Base-by-base conservation (phyloP, 92 coral and sea anemone species). In the Palythoa grandiflora region DNA sequence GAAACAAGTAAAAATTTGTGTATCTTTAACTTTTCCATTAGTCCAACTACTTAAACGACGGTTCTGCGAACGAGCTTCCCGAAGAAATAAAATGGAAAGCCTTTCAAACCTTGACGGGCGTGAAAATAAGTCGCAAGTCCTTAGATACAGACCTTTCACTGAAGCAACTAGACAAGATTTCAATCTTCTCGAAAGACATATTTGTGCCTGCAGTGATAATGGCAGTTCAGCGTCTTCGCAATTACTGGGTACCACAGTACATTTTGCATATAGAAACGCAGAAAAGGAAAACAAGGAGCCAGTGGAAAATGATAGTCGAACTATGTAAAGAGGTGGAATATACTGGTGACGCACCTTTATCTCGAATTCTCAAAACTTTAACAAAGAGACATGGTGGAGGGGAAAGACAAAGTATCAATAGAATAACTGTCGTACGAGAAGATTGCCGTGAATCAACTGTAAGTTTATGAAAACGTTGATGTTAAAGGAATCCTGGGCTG, bases 171-270 rank as follows among this genome's bases (percentile, higher is more conserved):
- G 83, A 89, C 44, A 85, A 91, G 47, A 53, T 88, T 53, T 95
- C 99, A 15, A 87, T 97, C 37, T 95, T 97, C 89, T 91, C 98
- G 5, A 91, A 84, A n/a, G 89, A 88, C 44, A 88, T 91, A 60
- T 97, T 97, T 57, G 71, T 91, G 0, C 89, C 92, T 3, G 91
- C 92, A 11, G 96, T 93, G 88, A 84, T 55, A 53, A 79, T 94
- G 87, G 91, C 94, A 44, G 52, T 97, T 5, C 90, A 92, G 10
- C 93, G 93, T 36, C 83, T 97, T 68, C 84, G 85, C 28, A 81
- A 88, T 60, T 97, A 97, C 78, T 97, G 99, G 99, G 89, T 93
- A 35, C 95, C 97, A 1, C 96, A 94, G 87, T 95, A 89, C 50
- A 90, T 97, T 14, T 73, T 91, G 12, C 99, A 92, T 78, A 83